Percentiles rank a stretch among this genome's conserved stretches.
Conservation (phyloP, 2,888 invertebrate species). For the Apeira syringaria region DNA sequence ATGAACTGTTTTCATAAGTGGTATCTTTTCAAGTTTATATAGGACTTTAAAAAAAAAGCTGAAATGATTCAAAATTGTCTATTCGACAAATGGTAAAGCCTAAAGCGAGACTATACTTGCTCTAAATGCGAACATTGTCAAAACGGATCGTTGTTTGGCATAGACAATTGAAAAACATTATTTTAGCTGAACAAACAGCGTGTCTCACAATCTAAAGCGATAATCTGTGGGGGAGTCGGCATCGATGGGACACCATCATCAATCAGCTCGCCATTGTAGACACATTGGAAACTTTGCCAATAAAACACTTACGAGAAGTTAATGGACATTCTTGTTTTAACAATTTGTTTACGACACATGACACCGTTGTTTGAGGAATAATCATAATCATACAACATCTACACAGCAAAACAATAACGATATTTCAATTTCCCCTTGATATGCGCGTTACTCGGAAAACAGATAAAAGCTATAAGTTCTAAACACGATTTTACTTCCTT, state of each 20-base stretch:
- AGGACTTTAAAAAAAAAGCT: too few relatives aligned
- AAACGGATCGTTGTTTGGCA: conserved; percentile 32
- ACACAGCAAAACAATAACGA: not conserved
- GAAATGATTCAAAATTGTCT: too few relatives aligned
- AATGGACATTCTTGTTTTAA: conserved; percentile 3
- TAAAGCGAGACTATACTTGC: not conserved
- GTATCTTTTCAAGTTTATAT: too few relatives aligned
- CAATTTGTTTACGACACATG: too few relatives aligned
- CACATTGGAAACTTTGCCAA: conserved; percentile 37
- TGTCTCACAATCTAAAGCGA: conserved; percentile 57
- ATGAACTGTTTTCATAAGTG: too few relatives aligned
- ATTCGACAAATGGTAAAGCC: too few relatives aligned
- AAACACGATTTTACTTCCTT: conserved; percentile 53
- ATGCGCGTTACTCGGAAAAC: too few relatives aligned
- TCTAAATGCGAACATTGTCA: conserved; percentile 3
- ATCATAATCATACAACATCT: too few relatives aligned
- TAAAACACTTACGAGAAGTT: conserved; percentile 32
- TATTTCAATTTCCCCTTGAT: too few relatives aligned
- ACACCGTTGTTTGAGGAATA: too few relatives aligned
- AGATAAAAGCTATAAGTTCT: too few relatives aligned
- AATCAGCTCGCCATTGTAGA: conserved; percentile 47
- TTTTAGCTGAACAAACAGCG: conserved; percentile 55
- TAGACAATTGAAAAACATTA: conserved; percentile 48
- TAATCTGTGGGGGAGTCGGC: conserved; percentile 46
- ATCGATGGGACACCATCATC: conserved; percentile 51